These are phyloP conservation scores for Mystacides longicornis DNA, from an alignment of 2,888 invertebrate species.

Conservation along the genomic window DNA sequence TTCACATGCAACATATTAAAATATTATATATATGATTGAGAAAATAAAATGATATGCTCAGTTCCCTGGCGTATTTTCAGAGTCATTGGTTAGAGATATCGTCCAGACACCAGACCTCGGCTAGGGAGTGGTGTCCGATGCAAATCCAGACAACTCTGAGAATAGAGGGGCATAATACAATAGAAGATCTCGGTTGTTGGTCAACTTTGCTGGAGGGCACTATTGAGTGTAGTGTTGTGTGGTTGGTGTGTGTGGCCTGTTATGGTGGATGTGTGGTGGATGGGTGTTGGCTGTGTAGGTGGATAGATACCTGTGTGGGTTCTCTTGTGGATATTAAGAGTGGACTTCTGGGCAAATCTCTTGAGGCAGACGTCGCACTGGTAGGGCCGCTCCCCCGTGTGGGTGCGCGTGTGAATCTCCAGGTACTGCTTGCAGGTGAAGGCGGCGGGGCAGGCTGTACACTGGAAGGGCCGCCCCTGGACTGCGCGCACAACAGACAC, in stretches of 20 bases:
- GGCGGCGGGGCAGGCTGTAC: conserved; percentile 51
- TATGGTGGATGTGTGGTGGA: too few relatives aligned
- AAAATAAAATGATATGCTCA: too few relatives aligned
- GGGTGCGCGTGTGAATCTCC: conserved; percentile 50
- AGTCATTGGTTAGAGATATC: too few relatives aligned
- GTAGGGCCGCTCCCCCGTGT: conserved; percentile 51
- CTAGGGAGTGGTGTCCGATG: too few relatives aligned
- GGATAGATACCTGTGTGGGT: conserved; percentile 56
- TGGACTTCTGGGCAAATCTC: conserved; percentile 75
- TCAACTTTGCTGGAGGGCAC: too few relatives aligned
- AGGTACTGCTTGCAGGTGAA: conserved; percentile 53
- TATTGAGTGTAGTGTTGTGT: too few relatives aligned
- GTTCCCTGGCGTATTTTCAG: too few relatives aligned
- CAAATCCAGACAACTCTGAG: too few relatives aligned
- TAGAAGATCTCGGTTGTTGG: neutral
- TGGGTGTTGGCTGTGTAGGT: neutral
- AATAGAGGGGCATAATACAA: neutral
- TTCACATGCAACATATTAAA: too few relatives aligned
- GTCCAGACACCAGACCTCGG: too few relatives aligned
- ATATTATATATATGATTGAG: too few relatives aligned
- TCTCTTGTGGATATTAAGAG: conserved; percentile 73
- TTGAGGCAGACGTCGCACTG: conserved; percentile 71
- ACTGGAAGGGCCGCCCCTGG: conserved; percentile 54
- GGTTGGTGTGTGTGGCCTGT: too few relatives aligned
- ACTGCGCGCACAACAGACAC: conserved; percentile 34